These are phyloP conservation scores for Scatophagus argus DNA, from an alignment of 2,113 vertebrate genomes.

Conservation along the genomic window DNA sequence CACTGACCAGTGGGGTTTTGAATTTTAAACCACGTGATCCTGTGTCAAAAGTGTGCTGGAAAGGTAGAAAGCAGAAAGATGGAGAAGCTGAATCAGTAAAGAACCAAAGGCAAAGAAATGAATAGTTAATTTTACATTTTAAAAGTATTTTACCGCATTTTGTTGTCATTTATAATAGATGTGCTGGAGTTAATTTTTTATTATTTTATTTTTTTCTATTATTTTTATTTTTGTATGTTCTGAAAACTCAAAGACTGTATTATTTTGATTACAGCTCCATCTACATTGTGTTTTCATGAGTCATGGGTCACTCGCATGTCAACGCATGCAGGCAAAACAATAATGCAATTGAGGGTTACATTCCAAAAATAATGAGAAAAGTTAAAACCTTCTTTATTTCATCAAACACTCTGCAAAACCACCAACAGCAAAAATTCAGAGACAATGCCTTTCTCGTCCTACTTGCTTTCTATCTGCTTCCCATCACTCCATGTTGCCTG, in stretches of 20 bases:
- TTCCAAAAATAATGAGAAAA: not conserved
- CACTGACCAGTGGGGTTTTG: not conserved
- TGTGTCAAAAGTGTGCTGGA: conserved; percentile 1
- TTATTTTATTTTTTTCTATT: not conserved
- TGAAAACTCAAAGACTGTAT: not conserved
- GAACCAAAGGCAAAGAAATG: not conserved
- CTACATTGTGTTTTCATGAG: too few species aligned
- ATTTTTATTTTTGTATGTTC: not conserved
- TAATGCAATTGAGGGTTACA: not conserved
- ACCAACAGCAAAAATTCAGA: conserved; percentile 22
- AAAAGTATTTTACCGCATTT: not conserved
- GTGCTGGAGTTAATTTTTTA: too few species aligned
- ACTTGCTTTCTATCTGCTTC: conserved; percentile 52
- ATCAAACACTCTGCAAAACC: conserved; percentile 19
- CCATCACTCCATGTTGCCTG: conserved; percentile 70
- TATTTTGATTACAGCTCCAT: not conserved
- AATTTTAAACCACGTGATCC: not conserved
- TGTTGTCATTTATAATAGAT: not conserved
- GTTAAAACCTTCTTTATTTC: conserved; percentile 5
- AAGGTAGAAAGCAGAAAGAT: not conserved
- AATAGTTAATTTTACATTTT: too few species aligned
- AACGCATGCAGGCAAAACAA: not conserved
- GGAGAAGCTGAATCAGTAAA: not conserved
- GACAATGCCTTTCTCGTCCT: conserved; percentile 32
- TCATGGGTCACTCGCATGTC: not conserved